Base-by-base conservation (phyloP, 2,113 vertebrate species). In the Cyphomyrus plagiostoma region DNA sequence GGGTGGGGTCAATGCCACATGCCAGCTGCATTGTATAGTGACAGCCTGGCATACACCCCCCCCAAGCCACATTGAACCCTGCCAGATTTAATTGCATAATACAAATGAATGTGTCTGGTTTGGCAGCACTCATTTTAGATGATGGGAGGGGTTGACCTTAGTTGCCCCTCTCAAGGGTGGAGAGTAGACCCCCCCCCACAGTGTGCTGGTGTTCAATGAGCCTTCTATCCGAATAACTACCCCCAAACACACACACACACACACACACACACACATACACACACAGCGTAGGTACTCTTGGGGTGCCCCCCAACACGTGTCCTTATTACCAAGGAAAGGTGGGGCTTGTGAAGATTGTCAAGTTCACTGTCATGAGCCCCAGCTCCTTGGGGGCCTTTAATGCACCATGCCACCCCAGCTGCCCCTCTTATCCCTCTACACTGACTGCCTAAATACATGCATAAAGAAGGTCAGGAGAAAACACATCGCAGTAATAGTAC, bases 221-320 rank as follows among this genome's bases (percentile, higher is more conserved):
- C 90, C 66, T 90, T 93, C 94, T 94, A 95, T 94, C 94, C 95
- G 95, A 93, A 91, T 92, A 35, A 45, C 50, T 10, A 52, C 49
- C 53, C 62, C 58, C n/a, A 90, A 83, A 86, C 85, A 88, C 49
- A 50, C 13, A 49, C 48, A 49, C 48, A 10, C n/a, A 86, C 85
- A 88, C 49, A 50, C 11, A 49, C 48, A 49, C 48, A 11, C 7
- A 86, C 83, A 88, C 49, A 50, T 3, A 49, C 48, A 49, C 48
- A 11, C 42, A 74, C 45, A 70, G 19, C n/a, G 6, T 39, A 39
- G 13, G 11, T 74, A 17, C 35, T 23, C 1, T 89, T 49, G 46
- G 1, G 45, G 49, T 42, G 62, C 19, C 4, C 15, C 86, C 30
- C 92, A 92, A 93, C 94, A 89, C 94, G 92, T 93, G 94, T 93